These are phyloP conservation scores for Acanthosepion esculentum DNA, from an alignment of 2,888 invertebrate species.

Conservation along the genomic window DNA sequence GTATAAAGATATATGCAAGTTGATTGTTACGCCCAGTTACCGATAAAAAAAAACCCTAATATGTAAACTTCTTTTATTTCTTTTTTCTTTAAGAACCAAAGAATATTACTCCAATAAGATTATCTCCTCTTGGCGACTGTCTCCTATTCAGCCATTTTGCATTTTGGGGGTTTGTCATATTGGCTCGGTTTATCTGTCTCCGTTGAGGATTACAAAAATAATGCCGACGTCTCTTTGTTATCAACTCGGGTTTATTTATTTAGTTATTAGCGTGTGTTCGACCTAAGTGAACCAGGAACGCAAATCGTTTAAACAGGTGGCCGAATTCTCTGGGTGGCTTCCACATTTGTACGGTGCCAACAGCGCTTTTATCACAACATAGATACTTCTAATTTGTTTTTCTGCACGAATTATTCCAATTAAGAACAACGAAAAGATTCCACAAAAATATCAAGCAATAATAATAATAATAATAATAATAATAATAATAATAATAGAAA, in stretches of 20 bases:
- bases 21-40: no score
- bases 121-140: background rate
- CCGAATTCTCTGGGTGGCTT: background rate
- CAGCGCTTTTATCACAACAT: background rate
- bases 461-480: no score
- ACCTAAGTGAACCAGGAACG: background rate
- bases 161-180: background rate
- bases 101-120: background rate
- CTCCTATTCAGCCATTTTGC: background rate
- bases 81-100: no score
- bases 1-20: no score
- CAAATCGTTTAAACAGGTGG: background rate
- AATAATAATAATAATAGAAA: no score
- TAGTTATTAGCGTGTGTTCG: background rate
- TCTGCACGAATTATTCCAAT: no score
- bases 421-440: no score
- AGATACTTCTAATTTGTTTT: no score
- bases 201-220: background rate
- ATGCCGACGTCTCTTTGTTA: background rate
- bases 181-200: background rate
- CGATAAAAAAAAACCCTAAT: no score
- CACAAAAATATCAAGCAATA: no score
- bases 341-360: background rate
- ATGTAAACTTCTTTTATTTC: no score
- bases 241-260: background rate